A percentile compares a stretch with the other conserved stretches of the same genome.
Evolutionary conservation across 2,888 invertebrate genomes (phyloP).

Genomic region (Apoda limacodes): DNA sequence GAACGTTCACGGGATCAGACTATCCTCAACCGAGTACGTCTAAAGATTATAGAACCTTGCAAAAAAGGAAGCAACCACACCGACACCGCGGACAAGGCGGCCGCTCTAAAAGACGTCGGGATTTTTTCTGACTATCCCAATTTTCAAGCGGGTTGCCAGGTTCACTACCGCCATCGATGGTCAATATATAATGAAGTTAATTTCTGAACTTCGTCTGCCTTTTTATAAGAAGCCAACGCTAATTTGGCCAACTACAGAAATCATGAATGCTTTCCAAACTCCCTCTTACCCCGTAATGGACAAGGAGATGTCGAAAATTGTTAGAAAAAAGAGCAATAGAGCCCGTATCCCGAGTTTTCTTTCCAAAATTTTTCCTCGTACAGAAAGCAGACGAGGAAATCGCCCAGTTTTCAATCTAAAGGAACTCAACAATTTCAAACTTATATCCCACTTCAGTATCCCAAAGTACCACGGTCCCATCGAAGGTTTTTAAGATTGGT

Average conservation of each 20-base stretch:
- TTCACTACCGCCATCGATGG: no score
- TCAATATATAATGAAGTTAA: conserved; percentile 8
- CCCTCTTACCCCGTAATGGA: conserved; percentile 6
- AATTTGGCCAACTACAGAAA: conserved; percentile 1
- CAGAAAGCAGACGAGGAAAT: conserved; percentile 18
- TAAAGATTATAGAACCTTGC: no score
- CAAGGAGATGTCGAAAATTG: conserved; percentile 4
- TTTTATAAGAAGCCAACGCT: conserved; percentile 10
- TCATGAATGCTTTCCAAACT: conserved; percentile 7
- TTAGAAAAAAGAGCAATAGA: conserved; percentile 7
- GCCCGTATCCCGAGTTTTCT: conserved; percentile 10
- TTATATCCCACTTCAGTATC: conserved; percentile 16
- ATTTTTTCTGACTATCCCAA: no score
- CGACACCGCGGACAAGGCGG: no score
- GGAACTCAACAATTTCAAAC: conserved; percentile 19
- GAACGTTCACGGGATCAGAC: no score
- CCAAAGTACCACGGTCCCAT: no score
- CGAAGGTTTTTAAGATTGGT: no score
- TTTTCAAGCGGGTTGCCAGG: no score
- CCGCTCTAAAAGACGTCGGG: no score
- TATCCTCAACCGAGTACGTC: no score
- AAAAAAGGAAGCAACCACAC: no score
- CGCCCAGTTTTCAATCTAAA: conserved; percentile 18
- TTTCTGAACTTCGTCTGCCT: conserved; percentile 10
- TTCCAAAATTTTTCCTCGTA: conserved; percentile 19